phyloP scores from a whole-genome alignment of 2,113 vertebrate genomes.

The Psophia crepitans region DNA sequence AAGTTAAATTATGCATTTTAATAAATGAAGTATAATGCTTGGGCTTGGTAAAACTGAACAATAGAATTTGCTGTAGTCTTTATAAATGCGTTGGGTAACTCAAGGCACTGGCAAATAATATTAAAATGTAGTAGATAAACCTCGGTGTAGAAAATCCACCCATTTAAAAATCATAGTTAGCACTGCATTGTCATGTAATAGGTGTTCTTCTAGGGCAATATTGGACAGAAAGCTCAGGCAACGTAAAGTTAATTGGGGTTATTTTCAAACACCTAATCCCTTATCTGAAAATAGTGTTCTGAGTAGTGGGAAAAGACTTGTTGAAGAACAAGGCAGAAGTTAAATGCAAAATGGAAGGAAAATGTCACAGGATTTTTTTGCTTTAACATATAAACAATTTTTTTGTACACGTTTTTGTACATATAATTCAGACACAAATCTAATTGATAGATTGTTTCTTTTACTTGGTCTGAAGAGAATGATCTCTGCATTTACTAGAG shows the following conservation, averaged over 20 bases:
- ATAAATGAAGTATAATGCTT: background rate
- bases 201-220: background rate
- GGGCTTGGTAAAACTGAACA: background rate
- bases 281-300: background rate
- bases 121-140: background rate
- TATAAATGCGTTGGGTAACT: background rate
- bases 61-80: background rate
- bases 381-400: background rate
- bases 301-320: background rate
- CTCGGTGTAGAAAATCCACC: background rate
- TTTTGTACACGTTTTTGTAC: background rate
- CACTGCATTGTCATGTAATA: background rate
- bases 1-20: background rate
- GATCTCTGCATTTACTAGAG: background rate
- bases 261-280: slow-evolving; percentile 32
- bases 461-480: background rate
- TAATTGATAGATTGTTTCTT: background rate
- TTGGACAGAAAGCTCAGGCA: background rate
- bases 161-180: background rate
- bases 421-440: background rate
- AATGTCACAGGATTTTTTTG: background rate
- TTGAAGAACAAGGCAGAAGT: slow-evolving; percentile 12
- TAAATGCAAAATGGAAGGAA: background rate
- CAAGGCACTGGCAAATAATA: background rate
- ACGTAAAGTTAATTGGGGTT: background rate